Percentiles rank a stretch among this genome's conserved stretches.
phyloP scores from a whole-genome alignment of 2,113 vertebrate species.

The Benitochromis conjunctus region DNA sequence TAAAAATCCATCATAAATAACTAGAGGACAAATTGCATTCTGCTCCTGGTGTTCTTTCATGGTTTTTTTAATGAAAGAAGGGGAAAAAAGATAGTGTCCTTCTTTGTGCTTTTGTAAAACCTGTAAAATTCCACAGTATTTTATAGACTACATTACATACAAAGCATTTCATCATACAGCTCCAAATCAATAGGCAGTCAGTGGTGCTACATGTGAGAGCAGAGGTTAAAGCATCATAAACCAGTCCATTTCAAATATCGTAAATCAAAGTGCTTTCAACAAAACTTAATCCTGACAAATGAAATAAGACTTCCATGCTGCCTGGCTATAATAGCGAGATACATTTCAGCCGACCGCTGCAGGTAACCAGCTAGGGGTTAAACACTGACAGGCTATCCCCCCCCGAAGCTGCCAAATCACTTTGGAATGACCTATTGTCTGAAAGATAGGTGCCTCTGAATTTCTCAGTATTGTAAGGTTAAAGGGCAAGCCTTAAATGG shows the following conservation, averaged over 20 bases:
- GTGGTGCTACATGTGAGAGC: slow-evolving; percentile 49
- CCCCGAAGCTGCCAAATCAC: slow-evolving; percentile 54
- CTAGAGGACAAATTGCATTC: background rate
- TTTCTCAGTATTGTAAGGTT: slow-evolving; percentile 61
- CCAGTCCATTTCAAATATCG: slow-evolving; percentile 58
- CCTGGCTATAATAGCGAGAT: slow-evolving; percentile 3
- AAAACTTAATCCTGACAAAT: slow-evolving; percentile 58
- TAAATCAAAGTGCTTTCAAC: slow-evolving; percentile 54
- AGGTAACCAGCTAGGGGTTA: slow-evolving; percentile 47
- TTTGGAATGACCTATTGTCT: slow-evolving; percentile 65
- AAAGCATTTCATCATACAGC: slow-evolving; percentile 49
- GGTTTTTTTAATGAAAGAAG: background rate
- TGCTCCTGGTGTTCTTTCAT: background rate
- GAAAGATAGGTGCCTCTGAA: slow-evolving; percentile 54
- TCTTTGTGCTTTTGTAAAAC: background rate
- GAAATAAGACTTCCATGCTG: background rate
- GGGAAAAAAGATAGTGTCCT: background rate
- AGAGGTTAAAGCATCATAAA: slow-evolving; percentile 68
- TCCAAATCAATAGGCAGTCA: slow-evolving; percentile 61
- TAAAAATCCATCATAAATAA: background rate
- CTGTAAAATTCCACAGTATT: background rate
- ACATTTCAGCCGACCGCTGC: slow-evolving; percentile 21
- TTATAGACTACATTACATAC: slow-evolving; percentile 41
- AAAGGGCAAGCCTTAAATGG: slow-evolving; percentile 74
- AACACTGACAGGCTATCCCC: slow-evolving; percentile 50